Conservation (phyloP, 2,888 invertebrate genomes). For the Barypeithes pellucidus region DNA sequence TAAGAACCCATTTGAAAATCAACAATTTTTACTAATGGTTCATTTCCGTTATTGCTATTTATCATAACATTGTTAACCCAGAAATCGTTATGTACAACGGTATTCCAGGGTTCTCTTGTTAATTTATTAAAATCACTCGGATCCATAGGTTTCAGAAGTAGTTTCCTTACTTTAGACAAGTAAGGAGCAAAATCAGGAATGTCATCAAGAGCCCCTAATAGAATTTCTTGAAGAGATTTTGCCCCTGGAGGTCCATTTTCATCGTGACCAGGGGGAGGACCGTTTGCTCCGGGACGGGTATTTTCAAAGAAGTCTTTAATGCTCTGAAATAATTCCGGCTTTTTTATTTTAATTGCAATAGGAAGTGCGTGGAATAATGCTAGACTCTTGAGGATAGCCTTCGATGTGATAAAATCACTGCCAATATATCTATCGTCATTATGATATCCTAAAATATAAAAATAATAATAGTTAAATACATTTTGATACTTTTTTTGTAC, state of each 20-base stretch:
- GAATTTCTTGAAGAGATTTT: not conserved
- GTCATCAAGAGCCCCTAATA: not conserved
- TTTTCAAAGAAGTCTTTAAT: constrained; percentile 17
- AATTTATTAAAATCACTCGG: not conserved
- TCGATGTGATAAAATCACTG: constrained; percentile 38
- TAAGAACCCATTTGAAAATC: constrained; percentile 61
- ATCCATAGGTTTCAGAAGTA: constrained; percentile 9
- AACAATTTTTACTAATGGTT: constrained; percentile 57
- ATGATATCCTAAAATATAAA: constrained; percentile 39
- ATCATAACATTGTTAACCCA: constrained; percentile 77
- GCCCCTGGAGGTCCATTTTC: constrained; percentile 1
- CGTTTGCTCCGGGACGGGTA: not conserved
- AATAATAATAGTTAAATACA: not conserved
- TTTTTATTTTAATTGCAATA: constrained; percentile 42
- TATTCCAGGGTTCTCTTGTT: constrained; percentile 70
- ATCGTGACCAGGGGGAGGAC: not conserved
- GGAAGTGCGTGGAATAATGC: constrained; percentile 43
- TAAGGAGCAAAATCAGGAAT: constrained; percentile 27
- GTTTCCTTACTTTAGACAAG: not conserved
- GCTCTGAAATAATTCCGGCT: constrained; percentile 29
- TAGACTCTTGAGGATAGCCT: constrained; percentile 38
- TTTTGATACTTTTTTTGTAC: too few species aligned
- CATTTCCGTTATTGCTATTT: constrained; percentile 66
- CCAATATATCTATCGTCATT: constrained; percentile 41
- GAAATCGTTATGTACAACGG: constrained; percentile 73